phyloP scores from a whole-genome alignment of 2,888 invertebrate species.

The Erpobdella octoculata region DNA sequence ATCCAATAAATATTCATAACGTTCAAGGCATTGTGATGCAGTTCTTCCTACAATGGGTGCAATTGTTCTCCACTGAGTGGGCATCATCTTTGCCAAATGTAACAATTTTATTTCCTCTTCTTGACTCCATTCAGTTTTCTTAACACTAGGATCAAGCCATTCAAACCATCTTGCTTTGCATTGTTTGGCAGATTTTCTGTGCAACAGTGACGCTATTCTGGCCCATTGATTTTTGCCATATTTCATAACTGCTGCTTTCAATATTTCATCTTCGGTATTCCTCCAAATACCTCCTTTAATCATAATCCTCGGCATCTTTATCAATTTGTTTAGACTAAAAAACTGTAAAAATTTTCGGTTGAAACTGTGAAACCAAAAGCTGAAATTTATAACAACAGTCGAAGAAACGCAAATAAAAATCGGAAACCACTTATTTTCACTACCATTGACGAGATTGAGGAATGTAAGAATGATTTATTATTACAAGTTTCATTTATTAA shows the following conservation, averaged over 20 bases:
- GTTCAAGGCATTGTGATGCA: slow-evolving; percentile 93
- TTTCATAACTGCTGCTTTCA: slow-evolving; percentile 99
- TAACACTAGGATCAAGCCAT: slow-evolving; percentile 98
- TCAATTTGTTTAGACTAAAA: too few species aligned
- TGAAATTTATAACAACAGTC: too few species aligned
- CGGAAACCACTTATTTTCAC: too few species aligned
- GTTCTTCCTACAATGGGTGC: slow-evolving; percentile 97
- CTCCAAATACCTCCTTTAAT: slow-evolving; percentile 99
- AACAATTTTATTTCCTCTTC: slow-evolving; percentile 97
- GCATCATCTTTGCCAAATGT: slow-evolving; percentile 96
- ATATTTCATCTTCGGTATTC: slow-evolving; percentile 99
- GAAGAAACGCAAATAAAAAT: too few species aligned
- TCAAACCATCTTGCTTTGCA: slow-evolving; percentile 99
- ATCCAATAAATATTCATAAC: slow-evolving; percentile 89
- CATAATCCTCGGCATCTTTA: slow-evolving; percentile 90
- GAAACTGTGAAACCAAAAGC: too few species aligned
- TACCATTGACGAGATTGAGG: too few species aligned
- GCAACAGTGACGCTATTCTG: slow-evolving; percentile 90
- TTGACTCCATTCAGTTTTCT: slow-evolving; percentile 98
- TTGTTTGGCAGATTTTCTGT: slow-evolving; percentile 96
- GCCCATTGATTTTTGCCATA: slow-evolving; percentile 99
- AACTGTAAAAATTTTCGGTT: too few species aligned
- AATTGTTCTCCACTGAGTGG: slow-evolving; percentile 98
- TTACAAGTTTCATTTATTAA: too few species aligned
- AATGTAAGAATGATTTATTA: too few species aligned